Base-by-base conservation (phyloP, 1,140 invertebrate species). In the Belonocnema kinseyi region DNA sequence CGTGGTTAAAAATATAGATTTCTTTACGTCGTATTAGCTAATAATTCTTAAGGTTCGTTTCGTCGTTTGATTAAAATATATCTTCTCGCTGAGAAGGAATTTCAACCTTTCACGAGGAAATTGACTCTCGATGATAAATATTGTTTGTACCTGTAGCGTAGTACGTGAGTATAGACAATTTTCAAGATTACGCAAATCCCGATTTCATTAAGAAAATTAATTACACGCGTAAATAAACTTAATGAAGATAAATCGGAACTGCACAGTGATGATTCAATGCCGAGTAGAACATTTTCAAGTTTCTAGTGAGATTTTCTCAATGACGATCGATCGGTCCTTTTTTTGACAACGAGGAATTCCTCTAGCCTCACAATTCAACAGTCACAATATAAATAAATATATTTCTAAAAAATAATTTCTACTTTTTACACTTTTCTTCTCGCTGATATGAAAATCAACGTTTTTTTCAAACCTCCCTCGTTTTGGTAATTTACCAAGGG, bases 31-130 rank as follows among this genome's bases (percentile, higher is more conserved):
- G 33, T 71, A 26, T 54, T 33, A 4, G 17, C 52, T 50, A 19
- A 53, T 78, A 74, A 52, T 46, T 46, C 54, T 75, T 52, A 58
- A 50, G 75, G 75, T 75, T 75, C 19, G 72, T 56, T 79, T 78
- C 16, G 58, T 70, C 75, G 12, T 26, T 14, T 70, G 19, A 75
- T 75, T 51, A 66, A 66, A 66, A 66, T 40, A 66, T 66, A 40
- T 46, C 26, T 40, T 66, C 21, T 40, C 61, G 61, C 12, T 66
- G 61, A 66, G 21, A 40, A 46, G 61, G 5, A 40, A 66, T 40
- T 66, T 40, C 13, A 40, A 19, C 1, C 19, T 56, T 56, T 21
- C 19, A 56, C 54, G 21, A n/a, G 5, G 19, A 21, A 56, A 56
- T 46, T 46, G 0, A 46, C 40, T 46, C 40, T 46, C 10, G 8